Base-by-base conservation (phyloP, 2,797 vertebrate species). In the Rhinatrema bivittatum region DNA sequence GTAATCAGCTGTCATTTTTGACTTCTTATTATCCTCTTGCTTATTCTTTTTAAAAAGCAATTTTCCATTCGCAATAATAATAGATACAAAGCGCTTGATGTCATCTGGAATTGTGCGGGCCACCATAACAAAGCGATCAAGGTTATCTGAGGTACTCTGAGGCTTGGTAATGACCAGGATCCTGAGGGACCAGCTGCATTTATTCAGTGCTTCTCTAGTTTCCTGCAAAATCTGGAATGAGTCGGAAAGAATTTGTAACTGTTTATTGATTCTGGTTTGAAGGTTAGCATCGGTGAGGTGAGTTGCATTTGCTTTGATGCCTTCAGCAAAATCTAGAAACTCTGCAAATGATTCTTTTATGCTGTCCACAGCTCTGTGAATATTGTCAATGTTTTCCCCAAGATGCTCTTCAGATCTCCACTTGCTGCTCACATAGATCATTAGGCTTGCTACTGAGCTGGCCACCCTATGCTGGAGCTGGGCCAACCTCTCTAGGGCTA, bases 61-160 rank as follows among this genome's bases (percentile, higher is more conserved):
- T 60, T 83, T 94, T 27, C 87, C 84, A 0, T 98, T 98, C 33
- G 92, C 94, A 7, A 91, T 91, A 59, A 96, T 61, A 21, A 97
- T 97, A 28, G 94, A 94, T 7, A 90, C 81, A 22, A 98, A 85
- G 31, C 87, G 81, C 62, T 90, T 95, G 40, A 94, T 64, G 0
- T 98, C 93, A 1, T 98, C 95, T 1, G 95, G 95, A 39, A 97
- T 50, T 0, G 87, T 89, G 28, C 93, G 80, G 0, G 93, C 89
- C 40, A 91, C 89, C 87, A 89, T 88, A 10, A 97, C 91, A 11
- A 97, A 92, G 24, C 87, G 84, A 36, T 98, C 95, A 4, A 98
- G 84, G 28, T 94, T 86, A 5, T 98, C 93, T 3, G 82, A 82
- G 11, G 39, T 73, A 24, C 21, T 71, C 33, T 83, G 83, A 18